Conservation (phyloP, 2,113 vertebrate genomes). For the Corydoras maculifer region DNA sequence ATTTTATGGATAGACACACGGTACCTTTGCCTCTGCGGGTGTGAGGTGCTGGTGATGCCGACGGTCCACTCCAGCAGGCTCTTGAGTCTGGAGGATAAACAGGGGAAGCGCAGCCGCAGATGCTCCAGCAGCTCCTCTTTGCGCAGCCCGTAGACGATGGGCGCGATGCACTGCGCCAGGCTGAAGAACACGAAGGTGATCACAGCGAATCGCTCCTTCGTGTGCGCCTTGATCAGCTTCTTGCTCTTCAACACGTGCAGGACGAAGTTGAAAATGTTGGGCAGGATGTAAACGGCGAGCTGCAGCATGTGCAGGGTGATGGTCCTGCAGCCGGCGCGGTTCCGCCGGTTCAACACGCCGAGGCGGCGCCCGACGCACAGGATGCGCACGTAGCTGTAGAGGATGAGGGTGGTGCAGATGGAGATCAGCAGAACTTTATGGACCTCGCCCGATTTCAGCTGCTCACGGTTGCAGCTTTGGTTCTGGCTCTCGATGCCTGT, state of each 20-base stretch:
- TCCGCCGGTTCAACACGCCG: constrained; percentile 61
- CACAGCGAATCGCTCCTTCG: constrained; percentile 57
- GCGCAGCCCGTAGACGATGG: constrained; percentile 65
- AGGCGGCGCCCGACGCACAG: constrained; percentile 57
- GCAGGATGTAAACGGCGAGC: constrained; percentile 65
- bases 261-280: constrained; percentile 62
- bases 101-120: constrained; percentile 54
- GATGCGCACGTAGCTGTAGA: constrained; percentile 65
- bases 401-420: constrained; percentile 55
- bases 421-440: constrained; percentile 59
- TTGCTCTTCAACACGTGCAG: constrained; percentile 34
- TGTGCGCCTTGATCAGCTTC: rapidly evolving
- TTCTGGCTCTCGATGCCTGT: rapidly evolving
- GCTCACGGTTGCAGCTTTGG: constrained; percentile 40
- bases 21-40: too few relatives aligned
- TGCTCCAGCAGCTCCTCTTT: constrained; percentile 68
- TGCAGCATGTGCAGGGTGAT: constrained; percentile 63
- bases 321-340: constrained; percentile 58
- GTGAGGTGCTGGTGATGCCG: constrained; percentile 41
- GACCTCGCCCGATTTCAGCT: constrained; percentile 45
- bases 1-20: neutral
- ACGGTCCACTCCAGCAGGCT: constrained; percentile 57
- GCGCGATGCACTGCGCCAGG: constrained; percentile 66
- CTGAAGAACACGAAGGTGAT: constrained; percentile 64
- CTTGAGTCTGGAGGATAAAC: constrained; percentile 54